These are phyloP conservation scores for Andrena marginata DNA, from an alignment of 2,888 invertebrate species.

Conservation along the genomic window DNA sequence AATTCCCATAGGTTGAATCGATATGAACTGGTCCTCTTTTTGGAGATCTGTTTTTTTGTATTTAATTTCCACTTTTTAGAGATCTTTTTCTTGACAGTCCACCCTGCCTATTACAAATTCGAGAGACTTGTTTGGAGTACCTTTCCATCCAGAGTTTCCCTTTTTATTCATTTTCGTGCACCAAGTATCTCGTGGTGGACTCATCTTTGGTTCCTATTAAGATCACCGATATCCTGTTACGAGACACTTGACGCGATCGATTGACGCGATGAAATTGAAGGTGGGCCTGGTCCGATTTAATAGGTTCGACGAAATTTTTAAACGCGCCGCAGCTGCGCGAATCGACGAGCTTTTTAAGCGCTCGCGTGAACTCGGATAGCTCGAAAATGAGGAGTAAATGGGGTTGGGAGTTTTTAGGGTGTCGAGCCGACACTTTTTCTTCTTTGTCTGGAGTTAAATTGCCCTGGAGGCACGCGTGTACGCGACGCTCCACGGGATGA, in stretches of 20 bases:
- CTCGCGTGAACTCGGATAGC: slow-evolving; percentile 1
- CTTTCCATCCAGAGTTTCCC: too few relatives aligned
- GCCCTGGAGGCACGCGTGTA: neutral
- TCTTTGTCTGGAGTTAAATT: slow-evolving; percentile 41
- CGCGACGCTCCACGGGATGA: neutral
- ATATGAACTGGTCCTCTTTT: too few relatives aligned
- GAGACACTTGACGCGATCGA: slow-evolving; percentile 9
- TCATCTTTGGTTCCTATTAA: neutral
- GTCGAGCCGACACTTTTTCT: slow-evolving; percentile 19
- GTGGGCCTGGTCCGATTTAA: slow-evolving; percentile 3
- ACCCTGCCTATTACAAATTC: too few relatives aligned
- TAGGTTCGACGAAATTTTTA: slow-evolving; percentile 36
- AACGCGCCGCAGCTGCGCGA: slow-evolving; percentile 31
- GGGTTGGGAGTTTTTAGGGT: slow-evolving; percentile 35
- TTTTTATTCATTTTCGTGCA: too few relatives aligned
- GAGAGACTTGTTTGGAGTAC: too few relatives aligned
- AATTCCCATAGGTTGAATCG: too few relatives aligned
- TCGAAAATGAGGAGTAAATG: slow-evolving; percentile 49
- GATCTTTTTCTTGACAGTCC: too few relatives aligned
- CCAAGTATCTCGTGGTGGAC: neutral
- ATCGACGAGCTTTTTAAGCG: neutral
- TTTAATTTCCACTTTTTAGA: too few relatives aligned
- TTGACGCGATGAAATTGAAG: slow-evolving; percentile 17
- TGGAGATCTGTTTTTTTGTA: too few relatives aligned
- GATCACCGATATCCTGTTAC: slow-evolving; percentile 9